A percentile compares a stretch with the other conserved stretches of the same genome.
Evolutionary conservation across 1,140 invertebrate genomes (phyloP).

Genomic region (Pseudomyrmex cubaensis): DNA sequence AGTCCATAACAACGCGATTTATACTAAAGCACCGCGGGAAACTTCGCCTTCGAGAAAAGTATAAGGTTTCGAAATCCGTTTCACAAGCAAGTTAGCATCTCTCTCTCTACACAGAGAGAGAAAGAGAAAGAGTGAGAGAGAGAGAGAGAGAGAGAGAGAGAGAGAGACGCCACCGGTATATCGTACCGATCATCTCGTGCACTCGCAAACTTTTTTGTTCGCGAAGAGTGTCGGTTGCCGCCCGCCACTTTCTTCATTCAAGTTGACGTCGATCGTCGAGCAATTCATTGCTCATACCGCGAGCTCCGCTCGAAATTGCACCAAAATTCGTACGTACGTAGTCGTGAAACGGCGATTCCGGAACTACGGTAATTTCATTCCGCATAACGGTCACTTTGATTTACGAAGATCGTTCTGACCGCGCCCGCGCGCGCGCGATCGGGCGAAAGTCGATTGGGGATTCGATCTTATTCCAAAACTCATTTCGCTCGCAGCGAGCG

Average conservation of each 20-base stretch:
- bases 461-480: constrained; percentile 62
- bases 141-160: too few species aligned
- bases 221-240: background rate
- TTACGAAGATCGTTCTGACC: constrained; percentile 36
- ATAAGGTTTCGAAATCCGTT: background rate
- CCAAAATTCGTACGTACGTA: background rate
- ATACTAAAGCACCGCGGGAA: background rate
- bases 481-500: constrained; percentile 29
- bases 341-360: constrained; percentile 45
- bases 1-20: background rate
- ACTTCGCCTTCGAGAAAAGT: background rate
- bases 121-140: too few species aligned
- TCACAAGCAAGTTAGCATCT: background rate
- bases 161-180: too few species aligned
- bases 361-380: constrained; percentile 39
- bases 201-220: background rate
- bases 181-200: too few species aligned
- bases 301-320: background rate
- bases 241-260: constrained; percentile 3
- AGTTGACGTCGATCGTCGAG: background rate
- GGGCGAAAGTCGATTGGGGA: constrained; percentile 46
- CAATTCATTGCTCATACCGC: background rate
- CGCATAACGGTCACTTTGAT: constrained; percentile 56
- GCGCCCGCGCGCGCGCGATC: background rate
- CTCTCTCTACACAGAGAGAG: background rate